phyloP scores from a whole-genome alignment of 92 coral and sea anemone genomes.

The Parazoanthus swiftii region DNA sequence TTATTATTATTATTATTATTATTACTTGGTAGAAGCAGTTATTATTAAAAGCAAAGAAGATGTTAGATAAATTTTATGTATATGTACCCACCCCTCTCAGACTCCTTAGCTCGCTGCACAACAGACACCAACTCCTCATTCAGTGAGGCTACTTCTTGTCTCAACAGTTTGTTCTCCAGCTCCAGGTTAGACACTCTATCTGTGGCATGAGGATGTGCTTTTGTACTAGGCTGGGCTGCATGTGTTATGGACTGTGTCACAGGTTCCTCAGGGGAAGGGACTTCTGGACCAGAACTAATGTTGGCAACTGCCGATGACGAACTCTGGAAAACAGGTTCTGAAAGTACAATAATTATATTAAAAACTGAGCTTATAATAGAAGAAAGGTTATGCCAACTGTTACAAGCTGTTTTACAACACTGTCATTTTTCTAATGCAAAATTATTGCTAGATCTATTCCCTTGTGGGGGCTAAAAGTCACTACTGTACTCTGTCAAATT shows the following conservation, averaged over 20 bases:
- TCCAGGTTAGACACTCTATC: conserved; percentile 86
- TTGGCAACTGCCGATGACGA: not conserved
- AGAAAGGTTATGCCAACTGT: too few relatives aligned
- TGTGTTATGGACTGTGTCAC: conserved; percentile 55
- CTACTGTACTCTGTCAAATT: too few relatives aligned
- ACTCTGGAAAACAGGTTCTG: conserved; percentile 23
- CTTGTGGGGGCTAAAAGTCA: too few relatives aligned
- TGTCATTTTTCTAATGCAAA: too few relatives aligned
- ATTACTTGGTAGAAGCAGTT: too few relatives aligned
- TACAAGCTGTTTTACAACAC: too few relatives aligned
- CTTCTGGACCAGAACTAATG: not conserved
- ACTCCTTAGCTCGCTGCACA: conserved; percentile 86
- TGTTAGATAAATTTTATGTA: too few relatives aligned
- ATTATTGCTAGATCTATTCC: too few relatives aligned
- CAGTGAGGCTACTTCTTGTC: conserved; percentile 88
- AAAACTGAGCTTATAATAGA: not conserved
- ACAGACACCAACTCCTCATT: conserved; percentile 93
- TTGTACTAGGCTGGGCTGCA: conserved; percentile 45
- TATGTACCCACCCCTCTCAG: conserved; percentile 74
- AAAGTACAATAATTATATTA: not conserved
- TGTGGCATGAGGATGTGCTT: conserved; percentile 59
- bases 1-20: too few relatives aligned
- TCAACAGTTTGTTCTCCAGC: conserved; percentile 82
- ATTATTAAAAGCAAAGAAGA: too few relatives aligned
- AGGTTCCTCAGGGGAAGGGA: conserved; percentile 53